Evolutionary conservation across 1,140 invertebrate genomes (phyloP).

Genomic region (fruit fly (Drosophila melanogaster)): DNA sequence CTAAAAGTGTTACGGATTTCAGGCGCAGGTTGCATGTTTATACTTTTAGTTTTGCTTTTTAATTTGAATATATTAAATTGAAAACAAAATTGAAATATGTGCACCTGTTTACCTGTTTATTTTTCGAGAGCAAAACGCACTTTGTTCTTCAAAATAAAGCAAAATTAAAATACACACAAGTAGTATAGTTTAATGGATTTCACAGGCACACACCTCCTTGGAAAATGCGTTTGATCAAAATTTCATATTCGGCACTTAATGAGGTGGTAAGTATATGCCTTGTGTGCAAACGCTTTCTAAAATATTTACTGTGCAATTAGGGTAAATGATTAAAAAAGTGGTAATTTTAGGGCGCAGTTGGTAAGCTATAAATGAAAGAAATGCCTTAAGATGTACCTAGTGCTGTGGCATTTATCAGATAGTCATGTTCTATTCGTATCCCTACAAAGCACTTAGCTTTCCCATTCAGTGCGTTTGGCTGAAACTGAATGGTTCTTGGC

Average conservation of each 20-base stretch:
- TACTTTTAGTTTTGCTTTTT: too few species aligned
- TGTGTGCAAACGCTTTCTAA: constrained; percentile 6
- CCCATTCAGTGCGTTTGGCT: constrained; percentile 76
- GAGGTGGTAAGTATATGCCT: background rate
- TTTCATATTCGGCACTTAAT: constrained; percentile 3
- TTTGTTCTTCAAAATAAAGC: too few species aligned
- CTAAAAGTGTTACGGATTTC: too few species aligned
- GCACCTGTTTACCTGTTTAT: too few species aligned
- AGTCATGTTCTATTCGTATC: constrained; percentile 40
- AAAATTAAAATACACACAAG: too few species aligned
- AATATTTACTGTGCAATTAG: constrained; percentile 16
- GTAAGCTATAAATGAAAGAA: background rate
- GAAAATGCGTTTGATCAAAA: constrained; percentile 15
- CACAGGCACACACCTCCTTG: background rate
- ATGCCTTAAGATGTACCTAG: too few species aligned
- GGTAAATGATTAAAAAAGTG: constrained; percentile 14
- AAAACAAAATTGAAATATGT: too few species aligned
- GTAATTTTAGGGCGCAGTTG: constrained; percentile 25
- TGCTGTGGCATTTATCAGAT: background rate
- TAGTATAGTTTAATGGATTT: too few species aligned
- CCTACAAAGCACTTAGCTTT: constrained; percentile 52
- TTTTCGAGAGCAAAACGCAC: too few species aligned
- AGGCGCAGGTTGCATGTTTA: too few species aligned
- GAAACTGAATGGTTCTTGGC: constrained; percentile 84
- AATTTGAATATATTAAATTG: too few species aligned